Evolutionary conservation across 2,888 invertebrate genomes (phyloP), one percentile per base, ranked within the genome.

Genomic region (Yponomeuta sedellus): DNA sequence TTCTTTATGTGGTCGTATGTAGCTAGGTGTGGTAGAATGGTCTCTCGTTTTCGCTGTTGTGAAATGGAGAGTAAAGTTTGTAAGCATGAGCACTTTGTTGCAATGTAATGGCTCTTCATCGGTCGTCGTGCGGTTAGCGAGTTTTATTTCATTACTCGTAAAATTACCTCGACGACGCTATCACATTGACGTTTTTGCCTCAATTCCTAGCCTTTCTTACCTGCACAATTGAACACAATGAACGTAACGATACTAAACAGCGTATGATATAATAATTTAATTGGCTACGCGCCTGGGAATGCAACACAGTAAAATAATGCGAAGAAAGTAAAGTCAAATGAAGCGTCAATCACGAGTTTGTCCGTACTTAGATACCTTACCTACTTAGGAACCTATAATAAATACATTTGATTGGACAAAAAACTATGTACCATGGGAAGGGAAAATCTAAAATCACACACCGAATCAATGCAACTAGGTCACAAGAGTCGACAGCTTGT

Each of bases 41-140:
- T 52, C 44, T 16, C 44, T 52, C 44, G 44, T 52, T 52, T 52
- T 52, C 44, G 44, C 44, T 52, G 44, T 52, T 52, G 44, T 52
- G 16, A 52, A 52, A 52, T 12, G 44, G 44, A 52, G 44, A 52
- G 44, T 16, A 16, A 52, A 52, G 44, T 52, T 52, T 16, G 44
- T 52, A 52, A 52, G 44, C 44, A 52, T 16, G 44, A 52, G 5
- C 44, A 52, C 44, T 52, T 52, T 16, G 44, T 52, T 52, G 44
- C 44, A 16, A 52, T 52, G 12, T 52, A 52, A 52, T 52, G 12
- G 44, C 44, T 52, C 12, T 52, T 52, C 44, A 52, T 52, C 16
- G 44, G 44, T 52, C 44, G 5, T 16, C 44, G 16, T 52, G 44
- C 16, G 44, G 16, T 52, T 52, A 52, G 44, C 5, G 44, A 16